Evolutionary conservation across 2,113 vertebrate species (phyloP).

Genomic region (Brachirus orientalis): DNA sequence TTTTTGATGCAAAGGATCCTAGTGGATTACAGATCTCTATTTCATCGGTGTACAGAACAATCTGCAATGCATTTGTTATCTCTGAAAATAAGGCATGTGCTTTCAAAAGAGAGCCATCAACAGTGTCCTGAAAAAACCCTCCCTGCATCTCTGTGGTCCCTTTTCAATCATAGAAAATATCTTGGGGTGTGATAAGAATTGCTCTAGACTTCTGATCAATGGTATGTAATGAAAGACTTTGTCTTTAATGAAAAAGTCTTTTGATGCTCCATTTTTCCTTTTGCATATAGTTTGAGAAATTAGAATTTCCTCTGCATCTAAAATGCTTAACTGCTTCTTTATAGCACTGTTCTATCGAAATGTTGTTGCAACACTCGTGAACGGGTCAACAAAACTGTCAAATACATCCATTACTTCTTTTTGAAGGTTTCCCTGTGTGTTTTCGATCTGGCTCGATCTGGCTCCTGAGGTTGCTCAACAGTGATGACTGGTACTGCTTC

Average conservation of each 20-base stretch:
- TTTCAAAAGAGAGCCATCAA: conserved; percentile 34
- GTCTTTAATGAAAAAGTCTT: conserved; percentile 18
- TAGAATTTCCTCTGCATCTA: conserved; percentile 41
- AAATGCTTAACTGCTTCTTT: conserved; percentile 24
- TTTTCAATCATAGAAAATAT: conserved; percentile 7
- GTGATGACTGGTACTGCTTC: conserved; percentile 48
- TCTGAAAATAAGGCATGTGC: conserved; percentile 37
- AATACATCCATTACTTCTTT: conserved; percentile 29
- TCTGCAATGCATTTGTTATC: conserved; percentile 33
- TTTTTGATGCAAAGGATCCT: conserved; percentile 20
- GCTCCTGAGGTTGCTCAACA: conserved; percentile 31
- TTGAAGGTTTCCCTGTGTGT: conserved; percentile 18
- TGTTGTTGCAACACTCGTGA: conserved; percentile 26
- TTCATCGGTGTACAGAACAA: conserved; percentile 40
- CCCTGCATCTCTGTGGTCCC: conserved; percentile 5
- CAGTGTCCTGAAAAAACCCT: conserved; percentile 24
- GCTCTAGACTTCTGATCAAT: conserved; percentile 15
- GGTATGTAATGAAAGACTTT: conserved; percentile 13
- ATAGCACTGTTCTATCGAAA: conserved; percentile 26
- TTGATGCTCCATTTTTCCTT: conserved; percentile 18
- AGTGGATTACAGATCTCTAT: conserved; percentile 32
- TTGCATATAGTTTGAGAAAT: conserved; percentile 34
- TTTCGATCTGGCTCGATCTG: conserved; percentile 31
- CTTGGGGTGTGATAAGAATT: conserved; percentile 10
- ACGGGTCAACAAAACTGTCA: conserved; percentile 37